Base-by-base conservation (phyloP, 2,113 vertebrate genomes). In the Hippocampus comes region DNA sequence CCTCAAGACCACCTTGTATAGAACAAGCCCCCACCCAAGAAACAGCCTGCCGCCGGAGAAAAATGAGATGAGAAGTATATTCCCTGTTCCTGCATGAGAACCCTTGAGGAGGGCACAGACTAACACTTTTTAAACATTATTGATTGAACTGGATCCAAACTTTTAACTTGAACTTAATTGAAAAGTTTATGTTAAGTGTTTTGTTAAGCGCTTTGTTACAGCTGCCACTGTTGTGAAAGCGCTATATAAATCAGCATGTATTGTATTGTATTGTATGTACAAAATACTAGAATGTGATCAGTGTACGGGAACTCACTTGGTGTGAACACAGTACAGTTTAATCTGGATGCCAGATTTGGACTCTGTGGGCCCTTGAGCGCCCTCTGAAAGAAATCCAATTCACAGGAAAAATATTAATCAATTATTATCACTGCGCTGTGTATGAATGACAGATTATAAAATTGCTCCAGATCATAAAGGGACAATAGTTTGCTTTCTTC, bases 281-380 rank as follows among this genome's bases (percentile, higher is more conserved):
- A 56, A 55, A 56, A 56, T 23, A 56, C 7, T 61, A 18, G 1
- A 4, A 8, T 34, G 7, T 61, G 59, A 8, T 27, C 1, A 23
- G 43, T 17, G 5, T 11, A 25, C 25, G 48, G 43, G 73, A 63
- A 94, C 96, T 94, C 84, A 99, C 97, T 98, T 99, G 59, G 97
- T 98, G 85, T 99, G 97, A 53, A 99, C 96, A 80, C 97, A 99
- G 87, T 96, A 99, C 63, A 99, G 95, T 80, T 99, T 98, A 86
- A 99, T 98, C 78, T 97, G 95, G 71, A 99, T 96, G 1, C 95
- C 96, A 0, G 94, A 94, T 73, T 94, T 94, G 9, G 94, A 96
- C 74, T 96, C 96, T 10, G 94, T 82, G 23, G 92, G 81, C 81
- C 96, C 96, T 34, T 95, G 95, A 70, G 81, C 75, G 66, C 95